Percentiles rank a stretch among this genome's conserved stretches.
phyloP scores from a whole-genome alignment of 2,797 vertebrate species.

The Tiaroga cobitis region DNA sequence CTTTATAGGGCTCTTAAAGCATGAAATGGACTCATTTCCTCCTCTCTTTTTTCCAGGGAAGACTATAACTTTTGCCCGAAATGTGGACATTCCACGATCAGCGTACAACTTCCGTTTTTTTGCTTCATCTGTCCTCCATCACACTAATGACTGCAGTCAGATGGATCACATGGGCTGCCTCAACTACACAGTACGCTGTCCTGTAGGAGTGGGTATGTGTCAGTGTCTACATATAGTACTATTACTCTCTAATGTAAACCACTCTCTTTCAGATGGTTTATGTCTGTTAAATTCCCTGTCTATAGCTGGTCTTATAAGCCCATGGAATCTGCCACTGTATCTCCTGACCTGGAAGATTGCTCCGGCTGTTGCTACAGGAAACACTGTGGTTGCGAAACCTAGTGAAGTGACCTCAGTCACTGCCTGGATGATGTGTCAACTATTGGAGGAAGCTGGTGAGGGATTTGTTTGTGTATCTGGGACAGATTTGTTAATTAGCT shows the following conservation, averaged over 20 bases:
- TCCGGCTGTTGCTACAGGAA: constrained; percentile 90
- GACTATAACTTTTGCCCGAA: constrained; percentile 85
- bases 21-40: not conserved
- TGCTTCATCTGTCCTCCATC: constrained; percentile 88
- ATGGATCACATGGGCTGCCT: constrained; percentile 87
- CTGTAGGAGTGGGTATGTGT: constrained; percentile 90
- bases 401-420: constrained; percentile 98
- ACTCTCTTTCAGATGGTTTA: not conserved
- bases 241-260: not conserved
- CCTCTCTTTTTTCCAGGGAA: constrained; percentile 81
- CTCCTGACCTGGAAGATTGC: constrained; percentile 98
- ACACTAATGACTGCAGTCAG: constrained; percentile 86
- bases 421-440: constrained; percentile 95
- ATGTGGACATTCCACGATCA: constrained; percentile 88
- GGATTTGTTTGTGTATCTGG: constrained; percentile 18
- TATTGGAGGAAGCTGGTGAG: constrained; percentile 89
- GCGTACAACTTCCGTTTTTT: constrained; percentile 94
- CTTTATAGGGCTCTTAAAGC: not conserved
- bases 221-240: not conserved
- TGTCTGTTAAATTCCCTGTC: constrained; percentile 33
- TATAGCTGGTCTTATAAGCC: constrained; percentile 93
- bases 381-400: constrained; percentile 95
- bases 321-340: constrained; percentile 96
- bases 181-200: constrained; percentile 87
- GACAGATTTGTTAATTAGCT: not conserved